Conservation (phyloP, 1,140 invertebrate species). For the Gonioctena quinquepunctata region DNA sequence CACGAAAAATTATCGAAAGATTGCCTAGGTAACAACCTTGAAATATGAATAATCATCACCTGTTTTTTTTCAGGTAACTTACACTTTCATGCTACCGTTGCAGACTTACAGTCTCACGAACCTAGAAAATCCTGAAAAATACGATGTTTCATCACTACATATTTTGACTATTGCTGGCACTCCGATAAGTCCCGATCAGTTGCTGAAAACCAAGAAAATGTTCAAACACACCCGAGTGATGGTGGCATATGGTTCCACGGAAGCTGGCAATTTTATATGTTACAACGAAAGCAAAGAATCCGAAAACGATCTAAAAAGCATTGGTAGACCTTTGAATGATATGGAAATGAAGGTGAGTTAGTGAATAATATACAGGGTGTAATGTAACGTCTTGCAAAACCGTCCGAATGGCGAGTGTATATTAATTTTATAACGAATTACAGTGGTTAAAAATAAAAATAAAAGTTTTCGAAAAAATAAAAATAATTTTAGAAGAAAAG, state of each 20-base stretch:
- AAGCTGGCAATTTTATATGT: slow-evolving; percentile 43
- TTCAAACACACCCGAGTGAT: slow-evolving; percentile 49
- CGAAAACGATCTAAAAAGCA: slow-evolving; percentile 45
- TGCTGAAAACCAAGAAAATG: slow-evolving; percentile 45
- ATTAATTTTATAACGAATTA: no score
- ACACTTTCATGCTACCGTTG: slow-evolving; percentile 41
- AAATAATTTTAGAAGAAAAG: no score
- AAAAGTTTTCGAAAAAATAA: no score
- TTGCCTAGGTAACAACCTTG: no score
- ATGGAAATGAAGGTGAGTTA: slow-evolving; percentile 55
- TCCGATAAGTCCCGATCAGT: slow-evolving; percentile 43
- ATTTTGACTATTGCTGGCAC: slow-evolving; percentile 52
- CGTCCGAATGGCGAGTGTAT: no score
- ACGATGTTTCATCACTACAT: slow-evolving; percentile 51
- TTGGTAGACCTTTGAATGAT: slow-evolving; percentile 51
- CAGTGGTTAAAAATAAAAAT: no score
- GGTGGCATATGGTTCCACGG: slow-evolving; percentile 57
- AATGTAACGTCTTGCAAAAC: no score
- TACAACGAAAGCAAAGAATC: slow-evolving; percentile 20
- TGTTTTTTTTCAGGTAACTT: no score
- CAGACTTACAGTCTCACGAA: slow-evolving; percentile 46
- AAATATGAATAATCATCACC: no score
- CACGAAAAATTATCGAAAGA: no score
- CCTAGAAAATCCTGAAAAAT: slow-evolving; percentile 45
- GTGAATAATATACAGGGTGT: no score